phyloP scores from a whole-genome alignment of 2,113 vertebrate species.

The Mastomys coucha region DNA sequence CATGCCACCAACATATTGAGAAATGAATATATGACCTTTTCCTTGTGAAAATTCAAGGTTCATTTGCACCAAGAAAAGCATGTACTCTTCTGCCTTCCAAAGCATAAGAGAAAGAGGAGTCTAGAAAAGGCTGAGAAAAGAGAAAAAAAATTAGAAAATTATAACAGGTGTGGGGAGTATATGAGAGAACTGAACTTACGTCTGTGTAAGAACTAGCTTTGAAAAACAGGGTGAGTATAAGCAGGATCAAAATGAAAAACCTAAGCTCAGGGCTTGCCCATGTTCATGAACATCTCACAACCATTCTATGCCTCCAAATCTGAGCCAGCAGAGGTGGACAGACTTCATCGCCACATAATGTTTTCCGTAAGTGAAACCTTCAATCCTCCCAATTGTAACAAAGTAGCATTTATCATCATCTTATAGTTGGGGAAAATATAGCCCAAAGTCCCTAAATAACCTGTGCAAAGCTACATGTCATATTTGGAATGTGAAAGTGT shows the following conservation, averaged over 20 bases:
- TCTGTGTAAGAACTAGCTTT: background rate
- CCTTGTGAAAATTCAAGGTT: background rate
- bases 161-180: background rate
- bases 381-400: background rate
- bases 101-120: background rate
- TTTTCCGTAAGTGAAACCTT: background rate
- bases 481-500: background rate
- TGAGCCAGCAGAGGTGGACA: background rate
- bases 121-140: background rate
- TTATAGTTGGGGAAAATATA: background rate
- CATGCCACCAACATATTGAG: background rate
- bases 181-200: background rate
- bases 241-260: background rate
- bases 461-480: background rate
- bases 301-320: too few species aligned
- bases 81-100: background rate
- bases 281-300: background rate
- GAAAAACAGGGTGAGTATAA: background rate
- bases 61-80: background rate
- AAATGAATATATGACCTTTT: background rate
- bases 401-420: background rate
- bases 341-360: fast-evolving
- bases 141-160: background rate
- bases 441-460: background rate
- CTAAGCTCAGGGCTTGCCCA: fast-evolving